A percentile compares a stretch with the other conserved stretches of the same genome.
Evolutionary conservation across 2,888 invertebrate genomes (phyloP).

Genomic region (Dugesia japonica): DNA sequence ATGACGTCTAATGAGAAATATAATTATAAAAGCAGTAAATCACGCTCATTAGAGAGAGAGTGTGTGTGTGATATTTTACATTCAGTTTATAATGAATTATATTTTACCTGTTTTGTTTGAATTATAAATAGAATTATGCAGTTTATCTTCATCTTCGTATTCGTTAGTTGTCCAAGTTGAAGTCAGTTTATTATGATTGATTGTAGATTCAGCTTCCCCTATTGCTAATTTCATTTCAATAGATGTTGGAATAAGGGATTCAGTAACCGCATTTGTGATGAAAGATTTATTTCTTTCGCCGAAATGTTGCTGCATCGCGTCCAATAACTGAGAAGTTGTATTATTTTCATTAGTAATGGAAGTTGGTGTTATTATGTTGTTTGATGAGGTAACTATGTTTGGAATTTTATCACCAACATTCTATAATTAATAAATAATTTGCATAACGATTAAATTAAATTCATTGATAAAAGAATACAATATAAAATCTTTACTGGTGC

Average conservation of each 20-base stretch:
- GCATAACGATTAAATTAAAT: no score
- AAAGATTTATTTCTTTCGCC: not conserved
- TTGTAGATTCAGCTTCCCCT: not conserved
- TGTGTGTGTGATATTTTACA: no score
- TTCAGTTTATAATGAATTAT: no score
- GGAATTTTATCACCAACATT: constrained; percentile 3
- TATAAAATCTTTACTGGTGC: no score
- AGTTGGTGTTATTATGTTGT: not conserved
- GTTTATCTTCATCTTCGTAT: not conserved
- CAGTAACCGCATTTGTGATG: not conserved
- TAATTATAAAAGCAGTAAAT: no score
- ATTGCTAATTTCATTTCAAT: not conserved
- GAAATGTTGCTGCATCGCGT: not conserved
- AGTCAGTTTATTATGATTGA: not conserved
- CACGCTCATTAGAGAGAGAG: no score
- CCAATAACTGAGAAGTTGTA: not conserved
- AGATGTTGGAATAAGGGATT: not conserved
- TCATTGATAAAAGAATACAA: no score
- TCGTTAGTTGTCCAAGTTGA: not conserved
- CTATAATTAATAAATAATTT: not conserved
- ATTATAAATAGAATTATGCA: not conserved
- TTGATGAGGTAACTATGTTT: not conserved
- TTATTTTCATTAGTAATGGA: not conserved
- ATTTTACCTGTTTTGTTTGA: not conserved
- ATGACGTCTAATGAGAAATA: no score